phyloP scores from a whole-genome alignment of 1,140 invertebrate genomes.

The Xylocopa sonorina region DNA sequence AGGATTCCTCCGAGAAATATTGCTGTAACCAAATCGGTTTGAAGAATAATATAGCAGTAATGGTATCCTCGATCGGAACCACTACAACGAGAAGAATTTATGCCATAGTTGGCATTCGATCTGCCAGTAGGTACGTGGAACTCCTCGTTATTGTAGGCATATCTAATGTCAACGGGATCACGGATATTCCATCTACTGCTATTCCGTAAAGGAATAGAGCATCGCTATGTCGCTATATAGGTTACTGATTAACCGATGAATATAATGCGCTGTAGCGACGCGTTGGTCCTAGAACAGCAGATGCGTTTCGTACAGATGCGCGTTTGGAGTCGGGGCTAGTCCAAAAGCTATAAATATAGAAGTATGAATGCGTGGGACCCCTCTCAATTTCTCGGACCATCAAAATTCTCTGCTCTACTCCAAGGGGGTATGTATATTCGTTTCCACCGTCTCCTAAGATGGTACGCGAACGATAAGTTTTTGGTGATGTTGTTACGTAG shows the following conservation, averaged over 20 bases:
- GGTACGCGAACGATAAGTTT: conserved; percentile 41
- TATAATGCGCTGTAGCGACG: neutral
- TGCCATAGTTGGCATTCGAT: conserved; percentile 22
- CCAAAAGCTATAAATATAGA: conserved; percentile 55
- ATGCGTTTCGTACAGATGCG: conserved; percentile 19
- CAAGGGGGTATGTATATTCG: neutral
- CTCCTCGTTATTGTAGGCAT: conserved; percentile 12
- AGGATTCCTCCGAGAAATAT: neutral
- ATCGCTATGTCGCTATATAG: neutral
- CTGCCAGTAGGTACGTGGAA: conserved; percentile 13
- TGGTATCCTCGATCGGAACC: neutral
- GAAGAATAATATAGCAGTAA: neutral
- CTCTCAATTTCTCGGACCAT: conserved; percentile 15
- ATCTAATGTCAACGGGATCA: conserved; percentile 34
- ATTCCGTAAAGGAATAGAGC: conserved; percentile 1
- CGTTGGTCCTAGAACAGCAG: conserved; percentile 5
- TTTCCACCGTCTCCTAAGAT: conserved; percentile 37
- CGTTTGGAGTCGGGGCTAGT: conserved; percentile 43
- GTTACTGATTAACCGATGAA: neutral
- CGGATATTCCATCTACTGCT: neutral
- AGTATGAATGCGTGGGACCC: conserved; percentile 16
- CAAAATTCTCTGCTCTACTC: conserved; percentile 23
- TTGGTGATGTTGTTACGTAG: conserved; percentile 7
- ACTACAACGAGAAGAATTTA: conserved; percentile 12
- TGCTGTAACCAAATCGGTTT: neutral